Evolutionary conservation across 1,140 invertebrate species (phyloP).

Genomic region (Zelostemma sp.): DNA sequence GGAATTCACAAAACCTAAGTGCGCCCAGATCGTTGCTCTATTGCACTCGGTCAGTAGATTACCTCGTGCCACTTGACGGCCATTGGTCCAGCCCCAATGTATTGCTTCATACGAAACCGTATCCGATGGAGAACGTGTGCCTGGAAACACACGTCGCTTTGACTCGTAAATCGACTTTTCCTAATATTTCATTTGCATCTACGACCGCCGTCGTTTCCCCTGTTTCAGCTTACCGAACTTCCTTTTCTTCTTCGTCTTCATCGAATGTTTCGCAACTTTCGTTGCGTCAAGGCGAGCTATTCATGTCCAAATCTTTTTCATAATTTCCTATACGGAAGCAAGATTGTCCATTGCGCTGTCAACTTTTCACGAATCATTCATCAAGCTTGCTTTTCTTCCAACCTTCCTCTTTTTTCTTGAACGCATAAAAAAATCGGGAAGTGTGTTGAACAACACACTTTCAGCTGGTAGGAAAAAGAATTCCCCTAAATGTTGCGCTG

Average conservation of each 20-base stretch:
- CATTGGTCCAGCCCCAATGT: conserved; percentile 54
- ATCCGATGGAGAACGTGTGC: conserved; percentile 40
- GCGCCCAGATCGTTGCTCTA: conserved; percentile 54
- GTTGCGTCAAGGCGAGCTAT: no score
- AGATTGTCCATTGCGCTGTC: no score
- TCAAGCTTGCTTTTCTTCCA: no score
- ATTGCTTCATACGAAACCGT: conserved; percentile 36
- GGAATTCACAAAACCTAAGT: conserved; percentile 54
- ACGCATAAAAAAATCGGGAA: no score
- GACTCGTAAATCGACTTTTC: conserved; percentile 46
- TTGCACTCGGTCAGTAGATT: conserved; percentile 64
- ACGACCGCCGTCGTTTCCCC: neutral
- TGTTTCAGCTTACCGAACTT: neutral
- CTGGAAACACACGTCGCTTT: conserved; percentile 39
- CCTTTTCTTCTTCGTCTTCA: neutral
- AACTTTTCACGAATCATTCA: no score
- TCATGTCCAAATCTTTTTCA: no score
- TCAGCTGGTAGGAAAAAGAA: no score
- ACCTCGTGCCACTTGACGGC: conserved; percentile 67
- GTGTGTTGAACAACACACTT: no score
- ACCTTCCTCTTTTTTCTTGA: no score
- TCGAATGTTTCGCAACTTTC: neutral
- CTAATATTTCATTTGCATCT: conserved; percentile 30
- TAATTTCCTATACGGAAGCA: no score
- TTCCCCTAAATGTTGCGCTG: no score